A percentile compares a stretch with the other conserved stretches of the same genome.
Evolutionary conservation across 2,888 invertebrate genomes (phyloP).

Genomic region (Drosophila meridiana): DNA sequence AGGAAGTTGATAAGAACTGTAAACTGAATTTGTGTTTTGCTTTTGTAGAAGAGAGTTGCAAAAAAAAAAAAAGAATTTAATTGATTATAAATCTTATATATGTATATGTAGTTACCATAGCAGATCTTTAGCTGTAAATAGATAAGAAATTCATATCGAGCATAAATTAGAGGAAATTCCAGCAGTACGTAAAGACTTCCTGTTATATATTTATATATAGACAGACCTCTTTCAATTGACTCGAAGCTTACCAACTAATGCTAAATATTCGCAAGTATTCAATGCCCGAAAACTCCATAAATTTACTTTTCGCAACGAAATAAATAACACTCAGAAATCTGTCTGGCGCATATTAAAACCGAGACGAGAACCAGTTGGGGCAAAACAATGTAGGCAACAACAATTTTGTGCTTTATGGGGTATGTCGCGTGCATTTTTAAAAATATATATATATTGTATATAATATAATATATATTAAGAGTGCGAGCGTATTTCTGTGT

Average conservation of each 20-base stretch:
- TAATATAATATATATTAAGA: constrained; percentile 11
- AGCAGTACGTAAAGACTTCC: constrained; percentile 9
- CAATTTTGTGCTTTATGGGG: constrained; percentile 54
- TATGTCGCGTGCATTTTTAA: constrained; percentile 68
- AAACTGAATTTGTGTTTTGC: background rate
- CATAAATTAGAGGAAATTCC: background rate
- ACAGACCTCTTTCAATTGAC: background rate
- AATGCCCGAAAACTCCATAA: constrained; percentile 45
- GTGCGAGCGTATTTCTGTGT: constrained; percentile 1
- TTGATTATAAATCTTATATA: background rate
- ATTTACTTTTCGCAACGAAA: constrained; percentile 43
- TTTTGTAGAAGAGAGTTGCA: background rate
- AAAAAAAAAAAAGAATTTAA: background rate
- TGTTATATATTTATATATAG: background rate
- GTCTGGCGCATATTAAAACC: constrained; percentile 66
- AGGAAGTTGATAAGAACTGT: constrained; percentile 1
- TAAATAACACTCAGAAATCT: constrained; percentile 44
- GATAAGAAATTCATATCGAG: background rate
- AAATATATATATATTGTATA: constrained; percentile 6
- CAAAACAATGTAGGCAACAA: constrained; percentile 59
- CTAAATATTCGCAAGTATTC: constrained; percentile 18
- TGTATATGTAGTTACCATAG: background rate
- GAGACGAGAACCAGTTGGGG: constrained; percentile 60
- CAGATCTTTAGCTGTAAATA: background rate
- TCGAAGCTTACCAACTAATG: constrained; percentile 7